Evolutionary conservation across 2,888 invertebrate genomes (phyloP).

Genomic region (Ceriagrion tenellum): DNA sequence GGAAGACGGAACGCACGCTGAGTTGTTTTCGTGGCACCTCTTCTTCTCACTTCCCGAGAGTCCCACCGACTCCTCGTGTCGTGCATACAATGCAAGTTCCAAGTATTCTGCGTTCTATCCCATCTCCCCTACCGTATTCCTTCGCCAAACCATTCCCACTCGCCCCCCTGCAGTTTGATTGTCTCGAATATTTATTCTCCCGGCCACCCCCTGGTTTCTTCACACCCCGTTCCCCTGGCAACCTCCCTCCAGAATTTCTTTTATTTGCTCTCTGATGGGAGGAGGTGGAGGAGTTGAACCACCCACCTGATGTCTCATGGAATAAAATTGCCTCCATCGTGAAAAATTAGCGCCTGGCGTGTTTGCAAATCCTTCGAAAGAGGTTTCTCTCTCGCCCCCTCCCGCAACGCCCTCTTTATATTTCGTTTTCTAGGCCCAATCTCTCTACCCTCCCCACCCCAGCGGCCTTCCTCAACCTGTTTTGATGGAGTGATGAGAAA

Average conservation of each 20-base stretch:
- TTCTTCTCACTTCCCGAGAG: not conserved
- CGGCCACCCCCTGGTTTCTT: not conserved
- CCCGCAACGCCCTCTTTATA: not conserved
- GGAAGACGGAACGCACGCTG: not conserved
- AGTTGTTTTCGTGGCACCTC: not conserved
- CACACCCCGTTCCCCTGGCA: not conserved
- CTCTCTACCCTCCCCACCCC: not conserved
- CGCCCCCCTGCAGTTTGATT: not conserved
- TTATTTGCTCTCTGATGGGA: not conserved
- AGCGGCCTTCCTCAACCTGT: not conserved
- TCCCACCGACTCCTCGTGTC: not conserved
- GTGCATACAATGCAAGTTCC: not conserved
- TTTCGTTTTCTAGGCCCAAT: not conserved
- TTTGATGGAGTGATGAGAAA: conserved; percentile 16
- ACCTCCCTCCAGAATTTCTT: not conserved
- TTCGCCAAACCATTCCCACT: not conserved
- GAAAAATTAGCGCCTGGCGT: conserved; percentile 14
- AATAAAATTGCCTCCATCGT: conserved; percentile 16
- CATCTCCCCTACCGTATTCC: not conserved
- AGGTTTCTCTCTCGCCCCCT: not conserved
- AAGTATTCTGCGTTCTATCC: not conserved
- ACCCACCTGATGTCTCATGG: not conserved
- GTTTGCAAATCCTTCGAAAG: not conserved
- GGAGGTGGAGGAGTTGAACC: not conserved
- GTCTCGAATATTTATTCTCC: not conserved